Conservation (phyloP, 1,140 invertebrate species). For the Archivesica marissinica region DNA sequence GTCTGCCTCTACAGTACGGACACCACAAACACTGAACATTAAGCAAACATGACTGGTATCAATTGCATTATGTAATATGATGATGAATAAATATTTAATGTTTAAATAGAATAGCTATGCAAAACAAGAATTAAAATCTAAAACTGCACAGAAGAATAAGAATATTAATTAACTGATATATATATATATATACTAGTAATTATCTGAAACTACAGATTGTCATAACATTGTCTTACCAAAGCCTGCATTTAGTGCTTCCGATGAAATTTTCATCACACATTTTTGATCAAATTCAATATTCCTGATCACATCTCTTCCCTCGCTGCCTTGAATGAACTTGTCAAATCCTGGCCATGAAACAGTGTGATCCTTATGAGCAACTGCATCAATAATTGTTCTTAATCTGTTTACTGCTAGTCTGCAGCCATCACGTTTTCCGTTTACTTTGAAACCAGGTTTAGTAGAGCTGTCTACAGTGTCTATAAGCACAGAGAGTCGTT, state of each 20-base stretch:
- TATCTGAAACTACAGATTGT: no score
- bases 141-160: no score
- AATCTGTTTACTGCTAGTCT: slow-evolving; percentile 16
- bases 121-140: no score
- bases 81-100: no score
- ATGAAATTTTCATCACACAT: slow-evolving; percentile 22
- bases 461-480: not conserved
- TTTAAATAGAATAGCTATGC: no score
- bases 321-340: not conserved
- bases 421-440: slow-evolving; percentile 23
- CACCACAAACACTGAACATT: no score
- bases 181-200: no score
- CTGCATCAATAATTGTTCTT: not conserved
- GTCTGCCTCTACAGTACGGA: no score
- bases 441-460: slow-evolving; percentile 1
- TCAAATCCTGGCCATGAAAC: slow-evolving; percentile 1
- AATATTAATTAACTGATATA: no score
- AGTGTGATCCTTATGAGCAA: not conserved
- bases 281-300: slow-evolving; percentile 7
- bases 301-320: not conserved
- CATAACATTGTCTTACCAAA: slow-evolving; percentile 8
- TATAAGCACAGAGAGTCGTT: not conserved
- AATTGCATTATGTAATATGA: no score
- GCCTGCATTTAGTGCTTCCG: not conserved
- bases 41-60: no score